Percentiles rank a stretch among this genome's conserved stretches.
phyloP scores from a whole-genome alignment of 2,797 vertebrate species.

The Dallia pectoralis region DNA sequence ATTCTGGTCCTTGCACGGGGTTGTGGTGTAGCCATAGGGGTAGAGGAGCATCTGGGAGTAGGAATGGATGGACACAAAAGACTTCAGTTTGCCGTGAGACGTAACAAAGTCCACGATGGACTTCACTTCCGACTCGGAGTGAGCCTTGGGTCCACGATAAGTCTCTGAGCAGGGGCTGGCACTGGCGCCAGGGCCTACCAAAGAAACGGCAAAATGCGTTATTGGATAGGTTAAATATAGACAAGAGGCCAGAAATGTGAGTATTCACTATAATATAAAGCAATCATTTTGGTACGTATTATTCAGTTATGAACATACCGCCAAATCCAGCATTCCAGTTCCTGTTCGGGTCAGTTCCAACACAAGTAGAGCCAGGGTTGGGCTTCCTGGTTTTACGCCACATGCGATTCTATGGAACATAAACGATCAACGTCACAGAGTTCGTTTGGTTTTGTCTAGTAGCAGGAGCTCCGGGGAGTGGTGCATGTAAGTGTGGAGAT shows the following conservation, averaged over 20 bases:
- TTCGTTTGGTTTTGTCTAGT: background rate
- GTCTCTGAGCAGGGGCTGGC: constrained; percentile 80
- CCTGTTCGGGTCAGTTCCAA: constrained; percentile 91
- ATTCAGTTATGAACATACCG: constrained; percentile 63
- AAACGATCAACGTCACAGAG: background rate
- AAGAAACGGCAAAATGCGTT: background rate
- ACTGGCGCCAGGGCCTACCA: constrained; percentile 81
- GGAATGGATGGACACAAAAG: constrained; percentile 92
- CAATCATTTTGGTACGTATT: background rate
- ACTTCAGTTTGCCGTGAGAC: constrained; percentile 84
- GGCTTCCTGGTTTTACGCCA: constrained; percentile 95
- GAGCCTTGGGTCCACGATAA: constrained; percentile 76
- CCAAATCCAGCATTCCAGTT: constrained; percentile 93
- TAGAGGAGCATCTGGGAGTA: constrained; percentile 95
- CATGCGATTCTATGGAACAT: constrained; percentile 82
- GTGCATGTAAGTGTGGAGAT: background rate
- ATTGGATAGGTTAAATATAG: too few relatives aligned
- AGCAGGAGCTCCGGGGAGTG: background rate
- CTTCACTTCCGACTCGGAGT: constrained; percentile 90
- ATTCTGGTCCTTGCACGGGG: constrained; percentile 51
- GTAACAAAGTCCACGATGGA: constrained; percentile 91
- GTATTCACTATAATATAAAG: background rate
- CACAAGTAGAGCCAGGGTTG: constrained; percentile 66
- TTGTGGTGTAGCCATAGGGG: constrained; percentile 84
- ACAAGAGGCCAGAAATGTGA: too few relatives aligned